These are phyloP conservation scores for Synergus umbraculus DNA, from an alignment of 2,888 invertebrate species.

Conservation along the genomic window DNA sequence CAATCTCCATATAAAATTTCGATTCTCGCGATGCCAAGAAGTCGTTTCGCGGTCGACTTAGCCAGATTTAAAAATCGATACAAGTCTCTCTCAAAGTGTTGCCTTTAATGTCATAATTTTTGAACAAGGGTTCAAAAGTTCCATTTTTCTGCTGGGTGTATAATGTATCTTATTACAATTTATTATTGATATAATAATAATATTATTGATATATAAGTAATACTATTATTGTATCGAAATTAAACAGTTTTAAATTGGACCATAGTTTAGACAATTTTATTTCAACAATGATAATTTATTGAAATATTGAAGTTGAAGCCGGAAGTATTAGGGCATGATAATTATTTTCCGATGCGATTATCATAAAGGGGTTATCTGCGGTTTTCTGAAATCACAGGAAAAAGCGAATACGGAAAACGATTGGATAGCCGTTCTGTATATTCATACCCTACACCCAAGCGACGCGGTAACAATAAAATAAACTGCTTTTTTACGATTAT, in stretches of 20 bases:
- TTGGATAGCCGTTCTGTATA: conserved; percentile 40
- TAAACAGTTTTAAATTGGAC: too few relatives aligned
- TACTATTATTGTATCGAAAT: too few relatives aligned
- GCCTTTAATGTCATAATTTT: background rate
- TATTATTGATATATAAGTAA: too few relatives aligned
- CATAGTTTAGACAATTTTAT: too few relatives aligned
- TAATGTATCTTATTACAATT: background rate
- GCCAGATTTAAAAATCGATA: conserved; percentile 29
- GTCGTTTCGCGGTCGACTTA: conserved; percentile 20
- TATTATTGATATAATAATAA: too few relatives aligned
- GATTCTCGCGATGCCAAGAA: conserved; percentile 48
- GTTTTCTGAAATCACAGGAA: conserved; percentile 36
- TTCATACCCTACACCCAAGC: conserved; percentile 43
- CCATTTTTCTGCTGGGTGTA: background rate
- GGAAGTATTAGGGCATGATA: background rate
- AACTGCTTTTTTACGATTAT: conserved; percentile 74
- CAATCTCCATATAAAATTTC: conserved; percentile 71
- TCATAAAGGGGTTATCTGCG: conserved; percentile 13
- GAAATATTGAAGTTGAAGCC: background rate
- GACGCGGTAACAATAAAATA: conserved; percentile 65
- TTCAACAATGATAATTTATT: too few relatives aligned
- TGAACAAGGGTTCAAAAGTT: background rate
- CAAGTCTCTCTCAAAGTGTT: conserved; percentile 1
- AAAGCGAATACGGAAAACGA: conserved; percentile 11
- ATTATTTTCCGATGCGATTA: conserved; percentile 28